Percentiles rank a stretch among this genome's conserved stretches.
Conservation (phyloP, 2,888 invertebrate species). For the Arge pagana region DNA sequence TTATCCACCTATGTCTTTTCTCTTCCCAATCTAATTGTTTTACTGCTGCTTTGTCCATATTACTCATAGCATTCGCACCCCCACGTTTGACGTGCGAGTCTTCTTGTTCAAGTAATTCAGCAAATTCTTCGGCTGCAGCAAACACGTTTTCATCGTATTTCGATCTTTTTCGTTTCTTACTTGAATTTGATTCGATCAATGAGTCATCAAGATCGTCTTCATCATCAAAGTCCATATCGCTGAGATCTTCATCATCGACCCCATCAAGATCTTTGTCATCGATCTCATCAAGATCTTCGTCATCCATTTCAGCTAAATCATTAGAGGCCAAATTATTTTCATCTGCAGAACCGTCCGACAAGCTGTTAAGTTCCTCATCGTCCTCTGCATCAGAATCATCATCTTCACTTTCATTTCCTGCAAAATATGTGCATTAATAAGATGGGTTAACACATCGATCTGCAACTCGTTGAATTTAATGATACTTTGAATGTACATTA, state of each 20-base stretch:
- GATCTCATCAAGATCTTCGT: constrained; percentile 40
- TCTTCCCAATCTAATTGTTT: constrained; percentile 86
- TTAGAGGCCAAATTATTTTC: constrained; percentile 45
- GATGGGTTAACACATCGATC: not conserved
- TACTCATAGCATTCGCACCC: constrained; percentile 72
- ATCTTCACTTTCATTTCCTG: constrained; percentile 35
- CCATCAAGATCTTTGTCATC: constrained; percentile 45
- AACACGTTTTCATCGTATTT: constrained; percentile 62
- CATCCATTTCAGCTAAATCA: constrained; percentile 44
- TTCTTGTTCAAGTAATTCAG: constrained; percentile 84
- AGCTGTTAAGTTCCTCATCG: constrained; percentile 59
- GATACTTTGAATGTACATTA: not conserved
- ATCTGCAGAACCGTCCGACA: constrained; percentile 57
- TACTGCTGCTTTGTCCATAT: constrained; percentile 75
- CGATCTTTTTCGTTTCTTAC: constrained; percentile 24
- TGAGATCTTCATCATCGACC: constrained; percentile 56
- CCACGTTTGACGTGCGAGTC: constrained; percentile 65
- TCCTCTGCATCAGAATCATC: constrained; percentile 53
- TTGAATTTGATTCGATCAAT: constrained; percentile 31
- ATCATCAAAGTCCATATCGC: constrained; percentile 56
- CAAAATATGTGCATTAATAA: not conserved
- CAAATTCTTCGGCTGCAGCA: constrained; percentile 88
- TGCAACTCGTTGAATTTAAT: not conserved
- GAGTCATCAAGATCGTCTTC: constrained; percentile 43
- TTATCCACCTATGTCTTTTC: constrained; percentile 68